Conservation (phyloP, 2,888 invertebrate species). For the Anoplius nigerrimus region DNA sequence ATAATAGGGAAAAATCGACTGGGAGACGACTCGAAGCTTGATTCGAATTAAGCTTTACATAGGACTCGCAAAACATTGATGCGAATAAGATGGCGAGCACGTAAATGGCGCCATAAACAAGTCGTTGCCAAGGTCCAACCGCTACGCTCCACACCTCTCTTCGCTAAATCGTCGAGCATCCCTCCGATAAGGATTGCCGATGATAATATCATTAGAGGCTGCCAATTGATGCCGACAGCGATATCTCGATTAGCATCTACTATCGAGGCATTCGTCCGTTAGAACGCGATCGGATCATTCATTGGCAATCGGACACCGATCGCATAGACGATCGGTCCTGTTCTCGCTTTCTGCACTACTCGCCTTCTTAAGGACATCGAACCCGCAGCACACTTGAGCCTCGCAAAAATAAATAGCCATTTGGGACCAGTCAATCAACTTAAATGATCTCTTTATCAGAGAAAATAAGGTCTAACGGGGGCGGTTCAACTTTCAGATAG, state of each 20-base stretch:
- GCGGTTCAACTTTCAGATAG: slow-evolving; percentile 78
- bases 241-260: background rate
- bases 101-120: no score
- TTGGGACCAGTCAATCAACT: no score
- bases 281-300: background rate
- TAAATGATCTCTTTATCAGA: background rate
- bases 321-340: background rate
- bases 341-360: slow-evolving; percentile 9
- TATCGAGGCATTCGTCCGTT: background rate
- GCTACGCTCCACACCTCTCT: background rate
- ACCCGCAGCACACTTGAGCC: no score
- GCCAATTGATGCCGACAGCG: no score
- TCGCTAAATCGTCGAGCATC: no score
- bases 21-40: background rate
- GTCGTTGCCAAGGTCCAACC: no score
- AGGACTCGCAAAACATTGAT: no score
- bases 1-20: slow-evolving; percentile 3
- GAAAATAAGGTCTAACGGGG: background rate
- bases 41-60: no score
- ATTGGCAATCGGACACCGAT: background rate
- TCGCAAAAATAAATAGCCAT: background rate
- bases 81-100: no score
- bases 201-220: no score
- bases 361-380: slow-evolving; percentile 1
- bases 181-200: no score